Percentiles rank a stretch among this genome's conserved stretches.
Evolutionary conservation across 1,140 invertebrate species (phyloP).

Genomic region (Lepidurus apus): DNA sequence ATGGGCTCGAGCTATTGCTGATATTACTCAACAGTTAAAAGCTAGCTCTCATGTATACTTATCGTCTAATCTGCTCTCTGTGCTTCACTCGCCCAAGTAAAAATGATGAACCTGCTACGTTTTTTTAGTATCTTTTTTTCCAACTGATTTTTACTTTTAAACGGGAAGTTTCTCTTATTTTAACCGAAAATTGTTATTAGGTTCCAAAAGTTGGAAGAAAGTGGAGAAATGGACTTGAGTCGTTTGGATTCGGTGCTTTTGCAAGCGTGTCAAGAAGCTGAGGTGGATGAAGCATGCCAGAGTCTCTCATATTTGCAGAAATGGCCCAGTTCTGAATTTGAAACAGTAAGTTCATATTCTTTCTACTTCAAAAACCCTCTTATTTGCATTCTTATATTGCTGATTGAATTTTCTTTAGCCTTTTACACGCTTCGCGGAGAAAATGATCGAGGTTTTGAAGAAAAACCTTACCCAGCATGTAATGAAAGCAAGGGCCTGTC

Average conservation of each 20-base stretch:
- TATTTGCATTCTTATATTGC: no score
- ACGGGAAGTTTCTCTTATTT: neutral
- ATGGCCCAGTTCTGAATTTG: neutral
- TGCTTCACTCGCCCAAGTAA: neutral
- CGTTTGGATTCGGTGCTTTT: neutral
- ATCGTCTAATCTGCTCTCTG: neutral
- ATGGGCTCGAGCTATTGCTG: slow-evolving; percentile 3
- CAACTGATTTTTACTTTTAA: neutral
- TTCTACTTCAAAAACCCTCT: neutral
- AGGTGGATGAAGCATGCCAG: neutral
- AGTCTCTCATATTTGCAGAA: neutral
- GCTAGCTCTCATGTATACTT: neutral
- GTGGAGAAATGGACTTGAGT: slow-evolving; percentile 16
- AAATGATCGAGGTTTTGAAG: neutral
- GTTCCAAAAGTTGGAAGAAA: neutral
- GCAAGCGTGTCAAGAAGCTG: neutral
- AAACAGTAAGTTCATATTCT: neutral
- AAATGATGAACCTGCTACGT: no score
- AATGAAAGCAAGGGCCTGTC: neutral
- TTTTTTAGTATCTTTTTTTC: no score
- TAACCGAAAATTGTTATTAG: neutral
- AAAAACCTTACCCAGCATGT: neutral
- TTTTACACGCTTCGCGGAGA: neutral
- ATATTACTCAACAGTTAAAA: neutral
- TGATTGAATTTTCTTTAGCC: neutral